These are phyloP conservation scores for Siphamia tubifer DNA, from an alignment of 2,113 vertebrate species.

Conservation along the genomic window DNA sequence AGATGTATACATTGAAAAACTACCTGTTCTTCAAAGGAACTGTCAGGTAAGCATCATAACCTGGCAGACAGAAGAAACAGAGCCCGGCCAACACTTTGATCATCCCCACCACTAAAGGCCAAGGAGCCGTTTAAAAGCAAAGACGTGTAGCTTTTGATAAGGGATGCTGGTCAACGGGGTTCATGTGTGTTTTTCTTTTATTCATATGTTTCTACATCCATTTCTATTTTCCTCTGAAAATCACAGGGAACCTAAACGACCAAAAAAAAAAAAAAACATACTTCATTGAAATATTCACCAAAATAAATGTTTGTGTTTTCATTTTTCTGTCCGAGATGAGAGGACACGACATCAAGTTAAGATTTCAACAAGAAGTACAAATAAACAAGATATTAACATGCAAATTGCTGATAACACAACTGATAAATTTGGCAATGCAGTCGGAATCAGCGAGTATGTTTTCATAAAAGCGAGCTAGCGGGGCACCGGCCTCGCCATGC, in stretches of 20 bases:
- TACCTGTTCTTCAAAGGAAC: slow-evolving; percentile 57
- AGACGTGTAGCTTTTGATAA: slow-evolving; percentile 28
- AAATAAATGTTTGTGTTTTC: neutral
- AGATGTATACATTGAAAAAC: slow-evolving; percentile 23
- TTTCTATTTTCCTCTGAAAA: neutral
- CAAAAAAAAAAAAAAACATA: neutral
- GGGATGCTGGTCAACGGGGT: slow-evolving; percentile 21
- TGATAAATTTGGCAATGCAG: slow-evolving; percentile 19
- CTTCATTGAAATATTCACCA: neutral
- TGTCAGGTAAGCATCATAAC: slow-evolving; percentile 53
- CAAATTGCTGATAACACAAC: slow-evolving; percentile 27
- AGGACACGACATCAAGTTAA: neutral
- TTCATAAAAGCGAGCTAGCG: slow-evolving; percentile 4
- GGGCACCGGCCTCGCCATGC: neutral
- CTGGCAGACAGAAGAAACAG: slow-evolving; percentile 45
- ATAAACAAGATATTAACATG: slow-evolving; percentile 33
- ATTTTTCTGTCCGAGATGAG: neutral
- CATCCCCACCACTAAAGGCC: slow-evolving; percentile 44
- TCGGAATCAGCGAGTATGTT: neutral
- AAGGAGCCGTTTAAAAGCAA: slow-evolving; percentile 14
- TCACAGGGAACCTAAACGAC: neutral
- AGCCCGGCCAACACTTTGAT: slow-evolving; percentile 64
- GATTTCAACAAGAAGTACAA: neutral
- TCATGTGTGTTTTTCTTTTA: neutral
- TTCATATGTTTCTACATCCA: neutral